phyloP scores from a whole-genome alignment of 2,888 invertebrate species.

The Troides aeacus region DNA sequence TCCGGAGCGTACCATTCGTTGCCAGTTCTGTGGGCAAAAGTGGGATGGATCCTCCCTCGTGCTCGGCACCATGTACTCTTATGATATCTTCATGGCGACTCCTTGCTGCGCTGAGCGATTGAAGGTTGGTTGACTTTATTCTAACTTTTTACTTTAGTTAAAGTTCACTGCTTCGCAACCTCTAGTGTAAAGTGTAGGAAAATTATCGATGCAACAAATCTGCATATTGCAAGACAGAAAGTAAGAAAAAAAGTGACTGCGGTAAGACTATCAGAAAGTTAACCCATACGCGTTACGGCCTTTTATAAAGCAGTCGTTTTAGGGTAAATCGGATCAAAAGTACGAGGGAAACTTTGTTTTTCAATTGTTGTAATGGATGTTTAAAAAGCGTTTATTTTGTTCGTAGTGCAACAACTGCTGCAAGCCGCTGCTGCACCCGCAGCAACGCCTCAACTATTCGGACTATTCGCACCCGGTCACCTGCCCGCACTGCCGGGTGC shows the following conservation, averaged over 20 bases:
- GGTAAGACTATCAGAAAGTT: no score
- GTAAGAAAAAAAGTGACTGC: no score
- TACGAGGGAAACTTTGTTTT: no score
- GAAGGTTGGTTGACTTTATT: conserved; percentile 81
- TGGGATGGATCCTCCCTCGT: conserved; percentile 97
- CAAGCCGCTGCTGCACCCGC: conserved; percentile 91
- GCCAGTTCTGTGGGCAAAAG: conserved; percentile 90
- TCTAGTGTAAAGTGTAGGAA: no score
- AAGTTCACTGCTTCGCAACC: no score
- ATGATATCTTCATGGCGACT: conserved; percentile 98
- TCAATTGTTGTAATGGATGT: no score
- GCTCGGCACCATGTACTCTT: conserved; percentile 98
- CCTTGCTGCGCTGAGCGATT: conserved; percentile 96
- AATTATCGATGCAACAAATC: no score
- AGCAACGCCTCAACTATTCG: conserved; percentile 93
- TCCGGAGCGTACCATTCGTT: conserved; percentile 86
- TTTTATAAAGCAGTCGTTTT: no score
- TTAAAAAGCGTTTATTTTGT: conserved; percentile 32
- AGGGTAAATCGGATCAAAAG: no score
- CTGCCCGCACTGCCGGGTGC: conserved; percentile 94
- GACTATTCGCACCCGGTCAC: conserved; percentile 95
- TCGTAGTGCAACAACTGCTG: conserved; percentile 95
- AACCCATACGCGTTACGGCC: no score
- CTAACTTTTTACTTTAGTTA: no score
- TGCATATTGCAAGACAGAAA: no score